These are phyloP conservation scores for Picathartes gymnocephalus DNA, from an alignment of 2,113 vertebrate species.

Conservation along the genomic window DNA sequence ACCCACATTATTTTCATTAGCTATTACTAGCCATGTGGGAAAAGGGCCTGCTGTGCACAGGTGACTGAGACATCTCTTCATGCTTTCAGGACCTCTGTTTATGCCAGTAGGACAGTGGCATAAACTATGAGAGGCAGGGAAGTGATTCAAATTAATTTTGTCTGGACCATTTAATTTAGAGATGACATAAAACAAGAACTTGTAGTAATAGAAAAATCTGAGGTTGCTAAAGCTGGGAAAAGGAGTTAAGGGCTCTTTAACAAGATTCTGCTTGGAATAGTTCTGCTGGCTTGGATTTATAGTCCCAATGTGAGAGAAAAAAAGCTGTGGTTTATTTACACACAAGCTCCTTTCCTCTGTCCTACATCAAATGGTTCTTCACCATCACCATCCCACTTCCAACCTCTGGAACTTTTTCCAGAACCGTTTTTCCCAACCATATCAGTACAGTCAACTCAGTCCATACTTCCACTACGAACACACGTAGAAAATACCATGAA, in stretches of 20 bases:
- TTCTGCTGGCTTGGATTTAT: neutral
- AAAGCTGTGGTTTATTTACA: neutral
- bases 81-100: neutral
- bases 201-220: neutral
- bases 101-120: neutral
- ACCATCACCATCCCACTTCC: neutral
- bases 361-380: neutral
- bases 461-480: neutral
- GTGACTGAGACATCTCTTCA: neutral
- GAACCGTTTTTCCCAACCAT: neutral
- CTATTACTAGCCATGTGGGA: neutral
- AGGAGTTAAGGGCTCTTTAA: neutral
- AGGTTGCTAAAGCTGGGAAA: neutral
- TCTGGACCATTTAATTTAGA: neutral
- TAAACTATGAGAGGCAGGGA: neutral
- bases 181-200: neutral
- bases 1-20: neutral
- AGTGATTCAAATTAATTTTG: constrained; percentile 2
- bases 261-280: neutral
- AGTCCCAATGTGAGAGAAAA: neutral
- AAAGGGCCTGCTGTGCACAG: neutral
- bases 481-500: neutral
- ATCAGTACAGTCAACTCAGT: neutral
- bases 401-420: neutral
- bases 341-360: neutral